These are phyloP conservation scores for Macrophya alboannulata DNA, from an alignment of 2,888 invertebrate species.

Conservation along the genomic window DNA sequence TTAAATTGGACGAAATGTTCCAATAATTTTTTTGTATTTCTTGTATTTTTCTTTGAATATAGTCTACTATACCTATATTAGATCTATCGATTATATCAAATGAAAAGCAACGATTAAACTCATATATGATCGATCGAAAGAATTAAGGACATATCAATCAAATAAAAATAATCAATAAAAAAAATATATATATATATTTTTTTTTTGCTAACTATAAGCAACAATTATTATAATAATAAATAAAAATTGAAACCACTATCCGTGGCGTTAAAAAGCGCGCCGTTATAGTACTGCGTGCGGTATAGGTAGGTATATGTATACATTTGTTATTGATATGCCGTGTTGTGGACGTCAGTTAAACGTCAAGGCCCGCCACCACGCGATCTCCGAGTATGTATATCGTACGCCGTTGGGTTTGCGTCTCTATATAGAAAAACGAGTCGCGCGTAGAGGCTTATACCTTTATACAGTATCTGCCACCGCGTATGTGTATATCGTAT, in stretches of 20 bases:
- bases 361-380: constrained; percentile 31
- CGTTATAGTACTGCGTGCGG: not conserved
- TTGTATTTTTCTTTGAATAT: not conserved
- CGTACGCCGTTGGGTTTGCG: not conserved
- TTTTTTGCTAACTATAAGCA: too few species aligned
- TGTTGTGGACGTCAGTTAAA: constrained; percentile 39
- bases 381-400: not conserved
- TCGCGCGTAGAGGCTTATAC: not conserved
- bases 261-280: not conserved
- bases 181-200: too few species aligned
- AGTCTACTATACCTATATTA: not conserved
- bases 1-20: not conserved
- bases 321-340: constrained; percentile 34
- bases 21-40: too few species aligned
- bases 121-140: not conserved
- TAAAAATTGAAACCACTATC: constrained; percentile 1
- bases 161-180: not conserved
- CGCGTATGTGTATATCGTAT: not conserved
- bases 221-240: too few species aligned
- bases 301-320: not conserved
- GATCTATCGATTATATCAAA: not conserved
- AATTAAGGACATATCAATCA: not conserved
- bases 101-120: not conserved
- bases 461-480: not conserved
- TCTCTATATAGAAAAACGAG: not conserved